Percentiles rank a stretch among this genome's conserved stretches.
Evolutionary conservation across 2,113 vertebrate genomes (phyloP).

Genomic region (Glareola pratincola): DNA sequence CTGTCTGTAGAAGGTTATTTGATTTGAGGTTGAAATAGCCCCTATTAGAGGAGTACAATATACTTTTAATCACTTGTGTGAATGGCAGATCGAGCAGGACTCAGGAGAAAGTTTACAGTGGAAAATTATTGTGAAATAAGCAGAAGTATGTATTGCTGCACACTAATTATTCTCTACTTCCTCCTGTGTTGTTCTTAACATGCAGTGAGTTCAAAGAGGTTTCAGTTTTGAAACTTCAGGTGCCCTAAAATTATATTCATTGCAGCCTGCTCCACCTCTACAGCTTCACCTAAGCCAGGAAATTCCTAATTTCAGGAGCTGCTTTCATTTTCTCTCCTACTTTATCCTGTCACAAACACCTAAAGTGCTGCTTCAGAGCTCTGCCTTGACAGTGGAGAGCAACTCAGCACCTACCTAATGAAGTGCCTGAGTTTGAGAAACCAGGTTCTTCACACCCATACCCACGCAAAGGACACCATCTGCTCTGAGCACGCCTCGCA

Average conservation of each 20-base stretch:
- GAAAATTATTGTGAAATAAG: neutral
- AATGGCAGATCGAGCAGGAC: neutral
- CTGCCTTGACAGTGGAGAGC: neutral
- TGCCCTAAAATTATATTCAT: neutral
- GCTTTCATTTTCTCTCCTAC: neutral
- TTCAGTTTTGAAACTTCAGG: neutral
- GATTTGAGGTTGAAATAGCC: neutral
- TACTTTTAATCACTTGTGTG: neutral
- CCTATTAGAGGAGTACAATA: neutral
- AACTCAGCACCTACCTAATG: neutral
- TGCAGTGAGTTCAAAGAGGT: neutral
- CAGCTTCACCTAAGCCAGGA: neutral
- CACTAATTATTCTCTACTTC: neutral
- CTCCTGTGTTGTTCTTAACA: neutral
- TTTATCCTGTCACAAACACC: neutral
- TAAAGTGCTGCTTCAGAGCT: neutral
- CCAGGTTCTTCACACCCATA: neutral
- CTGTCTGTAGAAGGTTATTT: neutral
- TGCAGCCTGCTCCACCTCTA: neutral
- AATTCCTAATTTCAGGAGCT: neutral
- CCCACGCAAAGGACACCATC: fast-evolving
- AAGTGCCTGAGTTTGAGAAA: neutral
- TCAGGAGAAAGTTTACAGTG: neutral
- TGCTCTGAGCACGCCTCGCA: fast-evolving
- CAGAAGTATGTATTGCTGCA: neutral